Percentiles rank a stretch among this genome's conserved stretches.
phyloP scores from a whole-genome alignment of 2,797 vertebrate genomes.

The Cynodonichthys magdalenae region DNA sequence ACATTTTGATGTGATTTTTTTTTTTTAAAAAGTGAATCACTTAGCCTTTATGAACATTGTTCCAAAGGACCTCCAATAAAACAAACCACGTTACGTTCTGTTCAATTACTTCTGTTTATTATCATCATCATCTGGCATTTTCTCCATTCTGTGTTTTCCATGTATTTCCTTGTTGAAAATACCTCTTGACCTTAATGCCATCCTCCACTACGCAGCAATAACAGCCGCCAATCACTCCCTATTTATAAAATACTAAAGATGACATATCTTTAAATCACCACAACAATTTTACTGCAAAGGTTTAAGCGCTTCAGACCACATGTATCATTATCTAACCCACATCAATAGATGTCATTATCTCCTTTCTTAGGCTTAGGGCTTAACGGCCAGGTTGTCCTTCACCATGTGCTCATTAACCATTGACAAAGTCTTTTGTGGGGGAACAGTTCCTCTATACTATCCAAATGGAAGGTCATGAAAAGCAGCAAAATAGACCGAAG shows the following conservation, averaged over 20 bases:
- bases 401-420: slow-evolving; percentile 63
- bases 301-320: slow-evolving; percentile 23
- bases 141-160: slow-evolving; percentile 3
- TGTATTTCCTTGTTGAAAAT: slow-evolving; percentile 11
- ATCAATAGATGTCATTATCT: slow-evolving; percentile 56
- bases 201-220: slow-evolving; percentile 13
- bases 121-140: not conserved
- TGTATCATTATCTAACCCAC: slow-evolving; percentile 39
- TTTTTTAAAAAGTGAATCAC: slow-evolving; percentile 1
- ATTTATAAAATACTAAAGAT: slow-evolving; percentile 31
- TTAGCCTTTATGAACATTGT: not conserved
- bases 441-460: slow-evolving; percentile 58
- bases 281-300: not conserved
- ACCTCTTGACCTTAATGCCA: slow-evolving; percentile 29
- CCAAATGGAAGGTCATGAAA: slow-evolving; percentile 57
- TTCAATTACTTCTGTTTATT: slow-evolving; percentile 7
- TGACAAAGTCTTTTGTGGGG: slow-evolving; percentile 58
- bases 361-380: slow-evolving; percentile 33
- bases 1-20: slow-evolving; percentile 8
- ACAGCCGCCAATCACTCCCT: slow-evolving; percentile 21
- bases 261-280: slow-evolving; percentile 15
- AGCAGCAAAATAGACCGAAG: slow-evolving; percentile 18
- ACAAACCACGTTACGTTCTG: not conserved
- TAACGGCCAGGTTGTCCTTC: slow-evolving; percentile 66
- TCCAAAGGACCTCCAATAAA: not conserved